Conservation (phyloP, 2,113 vertebrate species). For the Trogon melanurus region DNA sequence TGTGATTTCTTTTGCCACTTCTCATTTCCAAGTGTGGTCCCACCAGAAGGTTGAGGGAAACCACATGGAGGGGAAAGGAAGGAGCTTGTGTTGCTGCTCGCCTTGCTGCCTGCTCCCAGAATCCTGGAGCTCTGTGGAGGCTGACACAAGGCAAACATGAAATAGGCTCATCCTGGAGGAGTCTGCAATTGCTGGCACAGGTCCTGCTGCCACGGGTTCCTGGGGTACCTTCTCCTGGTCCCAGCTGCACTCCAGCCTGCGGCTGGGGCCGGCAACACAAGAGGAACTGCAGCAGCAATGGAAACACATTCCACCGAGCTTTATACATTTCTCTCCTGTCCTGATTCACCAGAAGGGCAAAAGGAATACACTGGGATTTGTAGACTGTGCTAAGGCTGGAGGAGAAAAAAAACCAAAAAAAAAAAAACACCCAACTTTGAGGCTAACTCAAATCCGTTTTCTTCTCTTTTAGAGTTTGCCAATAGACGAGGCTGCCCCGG, state of each 20-base stretch:
- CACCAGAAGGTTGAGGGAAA: not conserved
- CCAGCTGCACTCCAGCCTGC: not conserved
- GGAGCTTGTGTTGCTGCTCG: not conserved
- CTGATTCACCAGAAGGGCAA: not conserved
- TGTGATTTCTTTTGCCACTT: not conserved
- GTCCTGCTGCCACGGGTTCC: not conserved
- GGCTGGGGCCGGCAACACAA: not conserved
- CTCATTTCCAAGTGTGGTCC: not conserved
- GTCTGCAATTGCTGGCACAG: not conserved
- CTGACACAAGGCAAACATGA: not conserved
- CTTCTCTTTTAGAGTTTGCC: not conserved
- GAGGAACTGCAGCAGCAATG: not conserved
- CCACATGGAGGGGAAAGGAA: not conserved
- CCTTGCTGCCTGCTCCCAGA: not conserved
- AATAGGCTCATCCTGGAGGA: not conserved
- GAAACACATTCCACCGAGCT: not conserved
- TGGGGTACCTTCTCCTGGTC: not conserved
- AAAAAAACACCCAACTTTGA: not conserved
- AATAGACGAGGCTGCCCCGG: not conserved
- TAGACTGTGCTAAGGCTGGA: not conserved
- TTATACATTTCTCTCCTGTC: not conserved
- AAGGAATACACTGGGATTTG: not conserved
- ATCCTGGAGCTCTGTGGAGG: not conserved
- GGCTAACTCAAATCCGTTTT: not conserved
- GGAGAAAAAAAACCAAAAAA: no score